Base-by-base conservation (phyloP, 2,113 vertebrate genomes). In the Odontesthes bonariensis region DNA sequence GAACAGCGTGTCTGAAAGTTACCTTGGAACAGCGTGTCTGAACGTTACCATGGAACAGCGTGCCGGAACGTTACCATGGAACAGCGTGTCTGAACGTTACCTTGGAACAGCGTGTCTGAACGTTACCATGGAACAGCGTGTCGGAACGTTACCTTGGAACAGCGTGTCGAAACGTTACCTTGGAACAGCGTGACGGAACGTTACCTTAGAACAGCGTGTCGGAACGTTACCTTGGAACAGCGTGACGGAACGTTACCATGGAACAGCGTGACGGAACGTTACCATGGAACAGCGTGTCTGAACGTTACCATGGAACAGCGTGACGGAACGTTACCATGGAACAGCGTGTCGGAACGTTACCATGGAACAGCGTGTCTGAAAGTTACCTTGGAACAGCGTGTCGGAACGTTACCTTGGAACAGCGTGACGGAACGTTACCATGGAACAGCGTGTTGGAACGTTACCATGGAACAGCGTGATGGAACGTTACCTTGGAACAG, bases 91-190 rank as follows among this genome's bases (percentile, higher is more conserved):
- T n/a, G n/a, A n/a, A n/a, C n/a, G n/a, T 38, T 38, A 99, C 98
- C 98, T 92, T 95, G 77, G 63, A 90, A 94, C 0, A 97, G 66
- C 1, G 17, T 32, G 79, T 99, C 97, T n/a, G n/a, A n/a, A n/a
- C n/a, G n/a, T 38, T 38, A 99, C 98, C 98, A 92, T 95, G 77
- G 63, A 90, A 94, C 0, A 97, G 66, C 1, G 17, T 32, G 79
- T 99, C 97, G 0, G 96, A n/a, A n/a, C n/a, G n/a, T 38, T 38
- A 99, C 98, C 98, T 92, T 95, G 77, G 63, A 90, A 94, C 0
- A 97, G 66, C 1, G 17, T 32, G 79, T 99, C 97, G 0, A n/a
- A n/a, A n/a, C n/a, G n/a, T 38, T 38, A 99, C 98, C 98, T 92
- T 95, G 77, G 63, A 90, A 94, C 0, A 97, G 66, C 1, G 17